Conservation (phyloP, 1,140 invertebrate genomes). For the Cataglyphis hispanica region DNA sequence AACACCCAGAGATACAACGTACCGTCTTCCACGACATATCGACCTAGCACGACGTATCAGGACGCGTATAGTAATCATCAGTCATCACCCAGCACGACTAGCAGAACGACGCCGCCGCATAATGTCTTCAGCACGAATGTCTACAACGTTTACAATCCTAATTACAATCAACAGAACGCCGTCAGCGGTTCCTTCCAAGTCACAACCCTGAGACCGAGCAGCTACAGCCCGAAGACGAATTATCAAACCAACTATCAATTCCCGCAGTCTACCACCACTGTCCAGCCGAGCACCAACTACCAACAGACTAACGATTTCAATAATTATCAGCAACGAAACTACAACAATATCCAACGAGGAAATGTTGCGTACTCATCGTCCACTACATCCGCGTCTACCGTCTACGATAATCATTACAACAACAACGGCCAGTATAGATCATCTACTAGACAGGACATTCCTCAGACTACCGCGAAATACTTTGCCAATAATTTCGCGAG, state of each 20-base stretch:
- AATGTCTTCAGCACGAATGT: conserved; percentile 67
- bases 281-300: conserved; percentile 80
- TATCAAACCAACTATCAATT: conserved; percentile 74
- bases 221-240: conserved; percentile 68
- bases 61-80: conserved; percentile 79
- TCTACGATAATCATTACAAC: conserved; percentile 77
- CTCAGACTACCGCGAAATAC: conserved; percentile 76
- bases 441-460: conserved; percentile 72
- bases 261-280: conserved; percentile 80
- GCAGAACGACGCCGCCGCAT: conserved; percentile 68
- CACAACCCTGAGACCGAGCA: conserved; percentile 71
- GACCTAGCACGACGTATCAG: conserved; percentile 79
- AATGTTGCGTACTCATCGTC: conserved; percentile 80
- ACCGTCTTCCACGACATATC: conserved; percentile 77
- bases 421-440: conserved; percentile 71
- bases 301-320: conserved; percentile 76
- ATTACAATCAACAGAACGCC: conserved; percentile 76
- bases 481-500: conserved; percentile 85
- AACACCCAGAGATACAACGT: conserved; percentile 71
- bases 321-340: conserved; percentile 81
- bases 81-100: conserved; percentile 77
- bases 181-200: conserved; percentile 54
- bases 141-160: conserved; percentile 64
- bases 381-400: conserved; percentile 73
- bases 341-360: conserved; percentile 82